phyloP scores from a whole-genome alignment of 2,113 vertebrate genomes.

The Rattus norvegicus region DNA sequence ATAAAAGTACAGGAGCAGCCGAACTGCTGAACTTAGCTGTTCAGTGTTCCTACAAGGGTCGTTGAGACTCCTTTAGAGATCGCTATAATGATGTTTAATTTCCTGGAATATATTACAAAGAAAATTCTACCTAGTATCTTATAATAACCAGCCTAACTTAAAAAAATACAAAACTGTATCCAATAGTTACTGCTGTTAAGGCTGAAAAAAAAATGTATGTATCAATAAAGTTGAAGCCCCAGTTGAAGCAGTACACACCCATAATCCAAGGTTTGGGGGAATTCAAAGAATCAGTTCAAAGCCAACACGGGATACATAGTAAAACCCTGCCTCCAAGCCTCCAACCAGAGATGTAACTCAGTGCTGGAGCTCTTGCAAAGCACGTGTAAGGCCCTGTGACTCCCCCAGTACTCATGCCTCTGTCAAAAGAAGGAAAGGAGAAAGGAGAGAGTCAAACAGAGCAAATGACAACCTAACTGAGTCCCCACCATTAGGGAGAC shows the following conservation, averaged over 20 bases:
- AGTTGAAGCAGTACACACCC: not conserved
- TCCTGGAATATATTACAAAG: not conserved
- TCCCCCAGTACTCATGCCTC: too few species aligned
- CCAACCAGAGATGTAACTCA: not conserved
- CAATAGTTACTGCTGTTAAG: not conserved
- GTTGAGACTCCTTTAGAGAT: conserved; percentile 1
- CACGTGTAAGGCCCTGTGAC: not conserved
- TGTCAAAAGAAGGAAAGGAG: too few species aligned
- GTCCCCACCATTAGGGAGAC: not conserved
- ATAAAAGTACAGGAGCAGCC: conserved; percentile 12
- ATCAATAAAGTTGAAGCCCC: conserved; percentile 79
- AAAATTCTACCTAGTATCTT: not conserved
- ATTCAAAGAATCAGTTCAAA: not conserved
- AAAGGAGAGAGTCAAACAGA: not conserved
- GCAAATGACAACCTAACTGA: not conserved
- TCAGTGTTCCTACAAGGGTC: not conserved
- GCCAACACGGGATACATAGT: not conserved
- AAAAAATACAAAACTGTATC: conserved; percentile 6
- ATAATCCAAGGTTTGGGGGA: not conserved
- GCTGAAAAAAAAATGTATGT: not conserved
- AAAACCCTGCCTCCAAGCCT: not conserved
- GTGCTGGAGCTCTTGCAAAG: not conserved
- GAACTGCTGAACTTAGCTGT: not conserved
- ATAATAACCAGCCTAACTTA: not conserved
- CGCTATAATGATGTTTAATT: conserved; percentile 4